Base-by-base conservation (phyloP, 2,113 vertebrate species). In the Sterrhoptilus dennistouni region DNA sequence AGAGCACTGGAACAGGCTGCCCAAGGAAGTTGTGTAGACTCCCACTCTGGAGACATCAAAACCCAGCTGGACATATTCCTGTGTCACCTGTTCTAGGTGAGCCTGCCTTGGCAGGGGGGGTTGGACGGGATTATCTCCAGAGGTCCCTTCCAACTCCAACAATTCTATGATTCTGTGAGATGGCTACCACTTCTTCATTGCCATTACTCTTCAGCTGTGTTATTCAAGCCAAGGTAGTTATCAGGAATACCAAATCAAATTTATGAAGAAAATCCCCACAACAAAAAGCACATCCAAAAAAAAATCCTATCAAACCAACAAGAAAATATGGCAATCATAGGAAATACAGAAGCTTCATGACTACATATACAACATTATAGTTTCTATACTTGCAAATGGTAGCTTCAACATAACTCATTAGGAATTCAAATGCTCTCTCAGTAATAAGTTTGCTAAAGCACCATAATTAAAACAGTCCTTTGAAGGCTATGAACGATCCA, bases 401-500 rank as follows among this genome's bases (percentile, higher is more conserved):
- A 72, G 38, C 53, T 83, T 70, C 35, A 53, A 6, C 63, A 22
- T 14, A 90, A 80, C 14, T 56, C 35, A 83, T 6, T 20, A 80
- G 12, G 45, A 70, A 96, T 92, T 81, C 76, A 88, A 95, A 83
- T 60, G 20, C 59, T 94, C 50, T 29, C 35, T 47, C 78, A 94
- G 38, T 59, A 93, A 87, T 24, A 24, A 77, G 95, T 60, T 91
- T 95, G 80, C 68, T 61, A 94, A 91, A 94, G 60, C 35, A 70
- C 3, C 14, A 24, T 9, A 14, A 81, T 89, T 94, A 45, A 88
- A 80, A 35, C 36, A 93, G 33, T n/a, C 60, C 21, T 93, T 83
- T 69, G 24, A 94, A 94, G 47, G 54, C 44, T 15, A 88, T 14
- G 33, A 74, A 40, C 38, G 61, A 85, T 5, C n/a, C 60, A n/a